phyloP scores from a whole-genome alignment of 2,888 invertebrate species.

The Mythimna albipuncta region DNA sequence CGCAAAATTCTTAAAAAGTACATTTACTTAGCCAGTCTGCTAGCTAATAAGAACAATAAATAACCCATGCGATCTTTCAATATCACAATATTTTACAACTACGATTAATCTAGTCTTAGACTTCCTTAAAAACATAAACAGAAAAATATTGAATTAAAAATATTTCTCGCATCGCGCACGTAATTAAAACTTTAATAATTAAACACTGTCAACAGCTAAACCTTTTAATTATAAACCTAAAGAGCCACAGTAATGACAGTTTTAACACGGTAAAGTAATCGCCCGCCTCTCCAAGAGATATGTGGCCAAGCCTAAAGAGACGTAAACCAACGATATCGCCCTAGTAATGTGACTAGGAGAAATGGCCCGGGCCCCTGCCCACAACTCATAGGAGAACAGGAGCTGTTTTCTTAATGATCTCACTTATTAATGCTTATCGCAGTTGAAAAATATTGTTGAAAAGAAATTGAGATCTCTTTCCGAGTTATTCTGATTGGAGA shows the following conservation, averaged over 20 bases:
- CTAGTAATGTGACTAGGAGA: conserved; percentile 58
- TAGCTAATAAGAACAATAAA: too few species aligned
- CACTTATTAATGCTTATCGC: conserved; percentile 54
- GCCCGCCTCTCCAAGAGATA: conserved; percentile 44
- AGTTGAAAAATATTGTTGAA: conserved; percentile 19
- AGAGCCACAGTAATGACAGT: conserved; percentile 40
- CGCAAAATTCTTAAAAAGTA: too few species aligned
- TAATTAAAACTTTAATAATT: conserved; percentile 1
- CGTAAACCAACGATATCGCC: conserved; percentile 50
- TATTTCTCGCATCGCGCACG: too few species aligned
- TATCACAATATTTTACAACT: too few species aligned
- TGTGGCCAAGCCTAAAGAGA: conserved; percentile 37
- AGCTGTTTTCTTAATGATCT: conserved; percentile 61
- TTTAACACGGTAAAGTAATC: conserved; percentile 56
- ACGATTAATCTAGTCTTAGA: too few species aligned
- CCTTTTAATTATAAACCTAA: conserved; percentile 45
- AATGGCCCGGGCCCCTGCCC: conserved; percentile 33
- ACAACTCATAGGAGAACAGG: conserved; percentile 54
- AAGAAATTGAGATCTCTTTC: conserved; percentile 25
- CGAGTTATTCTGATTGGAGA: not conserved
- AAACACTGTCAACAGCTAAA: conserved; percentile 6
- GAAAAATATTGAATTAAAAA: not conserved
- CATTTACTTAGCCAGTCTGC: too few species aligned
- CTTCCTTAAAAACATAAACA: not conserved
- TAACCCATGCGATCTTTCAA: too few species aligned